These are phyloP conservation scores for Trissolcus japonicus DNA, from an alignment of 2,888 invertebrate species.

Conservation along the genomic window DNA sequence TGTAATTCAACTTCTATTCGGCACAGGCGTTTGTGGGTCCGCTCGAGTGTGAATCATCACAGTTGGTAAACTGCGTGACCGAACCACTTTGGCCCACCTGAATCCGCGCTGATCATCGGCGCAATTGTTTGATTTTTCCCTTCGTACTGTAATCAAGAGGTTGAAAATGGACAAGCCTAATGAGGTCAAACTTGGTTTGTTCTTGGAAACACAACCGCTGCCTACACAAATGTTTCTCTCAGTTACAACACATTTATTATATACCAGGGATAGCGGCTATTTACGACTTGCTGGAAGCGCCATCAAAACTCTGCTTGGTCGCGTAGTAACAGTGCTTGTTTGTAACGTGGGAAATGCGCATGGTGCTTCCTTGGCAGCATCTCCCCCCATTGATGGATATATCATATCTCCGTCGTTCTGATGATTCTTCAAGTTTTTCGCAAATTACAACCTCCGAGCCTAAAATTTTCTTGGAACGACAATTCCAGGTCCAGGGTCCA, in stretches of 20 bases:
- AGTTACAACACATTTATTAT: slow-evolving; percentile 60
- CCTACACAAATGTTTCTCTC: slow-evolving; percentile 56
- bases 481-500: too few relatives aligned
- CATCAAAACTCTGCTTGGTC: slow-evolving; percentile 63
- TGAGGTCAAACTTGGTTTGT: slow-evolving; percentile 7
- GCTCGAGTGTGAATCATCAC: slow-evolving; percentile 59
- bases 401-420: too few relatives aligned
- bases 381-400: too few relatives aligned
- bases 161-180: not conserved
- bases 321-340: slow-evolving; percentile 45
- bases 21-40: slow-evolving; percentile 49
- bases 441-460: too few relatives aligned
- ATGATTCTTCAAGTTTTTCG: too few relatives aligned
- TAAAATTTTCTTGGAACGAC: too few relatives aligned
- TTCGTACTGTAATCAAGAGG: not conserved
- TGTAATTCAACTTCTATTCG: slow-evolving; percentile 69
- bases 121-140: not conserved
- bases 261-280: slow-evolving; percentile 61
- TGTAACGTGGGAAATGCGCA: slow-evolving; percentile 60
- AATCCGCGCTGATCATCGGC: not conserved
- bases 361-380: not conserved
- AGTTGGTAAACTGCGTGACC: slow-evolving; percentile 57
- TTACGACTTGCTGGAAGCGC: slow-evolving; percentile 69
- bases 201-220: not conserved
- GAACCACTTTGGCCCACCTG: slow-evolving; percentile 17